These are phyloP conservation scores for Taxidea taxus DNA, from an alignment of 2,113 vertebrate genomes.

Conservation along the genomic window DNA sequence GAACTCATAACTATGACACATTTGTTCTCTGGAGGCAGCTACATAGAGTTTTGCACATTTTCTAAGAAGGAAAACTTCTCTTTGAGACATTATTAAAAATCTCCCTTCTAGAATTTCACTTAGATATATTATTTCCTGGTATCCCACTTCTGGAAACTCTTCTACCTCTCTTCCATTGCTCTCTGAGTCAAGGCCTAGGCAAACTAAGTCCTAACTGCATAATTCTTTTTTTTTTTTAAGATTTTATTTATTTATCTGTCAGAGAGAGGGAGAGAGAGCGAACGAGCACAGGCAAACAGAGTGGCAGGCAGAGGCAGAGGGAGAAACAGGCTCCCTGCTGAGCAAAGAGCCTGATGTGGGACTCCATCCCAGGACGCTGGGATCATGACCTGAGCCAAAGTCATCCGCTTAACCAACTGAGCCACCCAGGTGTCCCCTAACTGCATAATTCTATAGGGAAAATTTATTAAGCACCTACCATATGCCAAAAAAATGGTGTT, in stretches of 20 bases:
- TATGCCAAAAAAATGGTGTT: background rate
- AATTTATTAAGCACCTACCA: background rate
- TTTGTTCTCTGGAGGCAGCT: background rate
- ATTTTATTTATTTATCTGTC: no score
- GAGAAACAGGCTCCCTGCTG: no score
- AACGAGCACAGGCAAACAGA: no score
- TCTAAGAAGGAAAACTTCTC: background rate
- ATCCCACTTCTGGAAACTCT: background rate
- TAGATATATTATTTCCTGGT: background rate
- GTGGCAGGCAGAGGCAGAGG: no score
- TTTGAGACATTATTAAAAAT: background rate
- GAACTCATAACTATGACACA: background rate
- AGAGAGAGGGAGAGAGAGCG: no score
- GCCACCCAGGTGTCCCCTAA: no score
- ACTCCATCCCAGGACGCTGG: no score
- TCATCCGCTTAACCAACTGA: no score
- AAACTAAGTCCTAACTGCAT: background rate
- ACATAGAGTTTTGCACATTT: background rate
- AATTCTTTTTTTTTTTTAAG: no score
- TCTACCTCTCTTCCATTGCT: background rate
- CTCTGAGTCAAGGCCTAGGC: background rate
- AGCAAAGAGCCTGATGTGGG: no score
- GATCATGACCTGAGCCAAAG: no score
- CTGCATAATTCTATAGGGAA: background rate
- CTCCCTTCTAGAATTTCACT: background rate